A percentile compares a stretch with the other conserved stretches of the same genome.
Evolutionary conservation across 2,797 vertebrate species (phyloP).

Genomic region (Poeciliopsis infans): DNA sequence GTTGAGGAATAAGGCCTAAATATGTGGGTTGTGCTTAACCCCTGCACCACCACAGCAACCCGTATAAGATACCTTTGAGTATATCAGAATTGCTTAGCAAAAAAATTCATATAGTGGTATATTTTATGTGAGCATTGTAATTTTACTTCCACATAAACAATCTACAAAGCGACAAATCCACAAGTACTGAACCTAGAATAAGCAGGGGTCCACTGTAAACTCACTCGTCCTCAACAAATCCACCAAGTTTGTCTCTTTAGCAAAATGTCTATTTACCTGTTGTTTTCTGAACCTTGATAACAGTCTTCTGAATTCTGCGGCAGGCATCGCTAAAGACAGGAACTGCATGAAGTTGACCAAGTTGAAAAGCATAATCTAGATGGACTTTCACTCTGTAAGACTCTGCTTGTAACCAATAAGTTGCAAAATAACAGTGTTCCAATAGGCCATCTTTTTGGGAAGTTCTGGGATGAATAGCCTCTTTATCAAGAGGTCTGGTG

Average conservation of each 20-base stretch:
- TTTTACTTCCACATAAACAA: neutral
- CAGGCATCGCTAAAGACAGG: neutral
- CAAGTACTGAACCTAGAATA: neutral
- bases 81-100: neutral
- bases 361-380: neutral
- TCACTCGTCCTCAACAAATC: neutral
- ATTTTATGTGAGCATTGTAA: neutral
- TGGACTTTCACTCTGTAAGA: neutral
- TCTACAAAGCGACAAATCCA: neutral
- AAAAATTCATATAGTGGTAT: neutral
- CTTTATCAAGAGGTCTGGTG: slow-evolving; percentile 8
- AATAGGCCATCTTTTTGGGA: neutral
- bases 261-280: neutral
- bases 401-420: neutral
- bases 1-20: too few species aligned
- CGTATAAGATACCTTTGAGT: too few species aligned
- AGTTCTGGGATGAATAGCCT: neutral
- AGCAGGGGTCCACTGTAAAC: neutral
- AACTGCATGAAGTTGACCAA: neutral
- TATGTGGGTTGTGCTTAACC: too few species aligned
- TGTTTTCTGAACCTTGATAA: neutral
- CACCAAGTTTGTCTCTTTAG: neutral
- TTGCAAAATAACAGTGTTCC: neutral
- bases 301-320: neutral
- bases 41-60: too few species aligned